Evolutionary conservation across 1,140 invertebrate genomes (phyloP).

Genomic region (Schlechtendalia chinensis): DNA sequence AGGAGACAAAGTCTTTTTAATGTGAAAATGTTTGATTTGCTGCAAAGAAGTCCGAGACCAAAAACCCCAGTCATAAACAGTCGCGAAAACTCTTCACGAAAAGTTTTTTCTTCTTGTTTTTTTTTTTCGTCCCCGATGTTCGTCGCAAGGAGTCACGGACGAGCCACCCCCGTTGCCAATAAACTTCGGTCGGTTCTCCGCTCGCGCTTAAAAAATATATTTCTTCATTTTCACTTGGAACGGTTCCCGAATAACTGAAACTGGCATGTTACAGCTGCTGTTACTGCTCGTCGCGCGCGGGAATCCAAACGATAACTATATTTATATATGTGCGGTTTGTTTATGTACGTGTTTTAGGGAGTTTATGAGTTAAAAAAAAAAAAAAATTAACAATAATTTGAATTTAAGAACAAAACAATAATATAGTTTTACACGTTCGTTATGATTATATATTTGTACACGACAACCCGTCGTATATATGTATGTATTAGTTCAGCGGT

Average conservation of each 20-base stretch:
- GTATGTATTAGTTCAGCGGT: no score
- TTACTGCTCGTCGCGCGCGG: no score
- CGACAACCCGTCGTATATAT: no score
- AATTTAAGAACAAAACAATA: background rate
- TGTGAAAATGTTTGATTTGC: slow-evolving; percentile 9
- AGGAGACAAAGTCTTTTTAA: slow-evolving; percentile 20
- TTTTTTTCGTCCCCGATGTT: background rate
- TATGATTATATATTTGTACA: no score
- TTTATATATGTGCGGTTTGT: background rate
- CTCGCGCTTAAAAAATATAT: slow-evolving; percentile 13
- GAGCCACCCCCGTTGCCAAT: background rate
- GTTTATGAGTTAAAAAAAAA: no score
- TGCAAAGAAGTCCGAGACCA: background rate
- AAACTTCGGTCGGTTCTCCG: slow-evolving; percentile 19
- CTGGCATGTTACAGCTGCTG: background rate
- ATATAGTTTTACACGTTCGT: background rate
- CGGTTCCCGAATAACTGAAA: slow-evolving; percentile 20
- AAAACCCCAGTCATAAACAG: slow-evolving; percentile 1
- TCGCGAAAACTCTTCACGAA: slow-evolving; percentile 1
- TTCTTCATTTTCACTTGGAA: slow-evolving; percentile 33
- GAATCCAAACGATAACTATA: background rate
- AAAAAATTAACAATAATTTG: background rate
- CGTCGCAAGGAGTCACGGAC: no score
- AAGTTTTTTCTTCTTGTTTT: slow-evolving; percentile 27
- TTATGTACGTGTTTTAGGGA: background rate